Conservation (phyloP, 2,113 vertebrate genomes). For the Dromiciops gliroides region DNA sequence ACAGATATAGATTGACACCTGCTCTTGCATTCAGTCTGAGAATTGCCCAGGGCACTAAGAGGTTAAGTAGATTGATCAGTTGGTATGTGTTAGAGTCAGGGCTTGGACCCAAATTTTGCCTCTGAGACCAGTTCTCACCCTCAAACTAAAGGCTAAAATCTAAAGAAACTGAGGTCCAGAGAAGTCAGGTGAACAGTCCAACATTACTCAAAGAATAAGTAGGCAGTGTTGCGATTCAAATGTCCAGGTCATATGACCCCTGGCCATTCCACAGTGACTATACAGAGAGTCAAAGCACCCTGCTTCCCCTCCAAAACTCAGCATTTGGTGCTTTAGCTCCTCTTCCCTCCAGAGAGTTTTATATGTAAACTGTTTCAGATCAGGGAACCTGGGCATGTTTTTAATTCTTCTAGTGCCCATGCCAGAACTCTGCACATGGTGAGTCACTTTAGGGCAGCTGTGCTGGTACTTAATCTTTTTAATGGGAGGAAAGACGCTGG, state of each 20-base stretch:
- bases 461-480: background rate
- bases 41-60: background rate
- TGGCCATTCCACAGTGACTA: background rate
- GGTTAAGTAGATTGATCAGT: background rate
- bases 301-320: background rate
- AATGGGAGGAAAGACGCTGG: background rate
- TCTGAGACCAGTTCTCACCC: background rate
- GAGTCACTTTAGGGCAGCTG: background rate
- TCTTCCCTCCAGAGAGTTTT: background rate
- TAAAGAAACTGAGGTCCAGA: background rate
- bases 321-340: background rate
- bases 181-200: background rate
- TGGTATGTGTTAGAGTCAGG: background rate
- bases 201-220: background rate
- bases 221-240: background rate
- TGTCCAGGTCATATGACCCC: background rate
- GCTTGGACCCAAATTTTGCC: background rate
- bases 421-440: background rate
- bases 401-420: background rate
- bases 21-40: background rate
- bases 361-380: background rate
- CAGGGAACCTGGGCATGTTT: background rate
- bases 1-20: background rate
- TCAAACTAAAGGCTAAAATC: background rate
- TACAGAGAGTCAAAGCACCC: background rate